Base-by-base conservation (phyloP, 1,140 invertebrate genomes). In the Heliconius himera region DNA sequence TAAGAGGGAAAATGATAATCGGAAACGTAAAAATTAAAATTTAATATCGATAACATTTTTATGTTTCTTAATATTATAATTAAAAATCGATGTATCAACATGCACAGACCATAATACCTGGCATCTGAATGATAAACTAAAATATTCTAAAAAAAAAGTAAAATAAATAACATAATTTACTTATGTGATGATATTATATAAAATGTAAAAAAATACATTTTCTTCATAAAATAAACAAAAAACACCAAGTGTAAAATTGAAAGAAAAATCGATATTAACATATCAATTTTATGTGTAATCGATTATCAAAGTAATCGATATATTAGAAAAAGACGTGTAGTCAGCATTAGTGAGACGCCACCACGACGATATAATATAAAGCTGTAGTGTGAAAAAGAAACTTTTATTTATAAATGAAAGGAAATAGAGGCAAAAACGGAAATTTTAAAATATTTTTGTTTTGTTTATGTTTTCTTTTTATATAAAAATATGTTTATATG, bases 41-140 rank as follows among this genome's bases (percentile, higher is more conserved):
- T 46, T 13, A 13, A 46, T 46, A 46, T 46, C 11, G 13, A 46
- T 46, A 46, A 13, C 13, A 13, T 46, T 13, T 46, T 46, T 46
- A 2, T 11, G 13, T 46, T 51, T 51, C 18, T 51, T 20, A 51
- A 51, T 51, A 51, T n/a, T 54, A 18, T 54, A 54, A n/a, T n/a
- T 9, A 56, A 22, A 56, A 56, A 56, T 56, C n/a, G 20, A 54
- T 36, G 51, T 33, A 49, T 49, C 8, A 77, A 33, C 49, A 38
- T 72, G 76, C 49, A 51, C 66, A 71, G 41, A 77, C 76, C 76
- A 73, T 41, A 36, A 77, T 72, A 77, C 76, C 76, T 77, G 76
- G 20, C 76, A 18, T 70, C 76, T 73, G 70, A 38, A 73, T 75
- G 29, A 56, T 54, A 74, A 36, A 16, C 49, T 18, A 56, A n/a